Conservation (phyloP, 2,888 invertebrate genomes). For the Acleris laterana region DNA sequence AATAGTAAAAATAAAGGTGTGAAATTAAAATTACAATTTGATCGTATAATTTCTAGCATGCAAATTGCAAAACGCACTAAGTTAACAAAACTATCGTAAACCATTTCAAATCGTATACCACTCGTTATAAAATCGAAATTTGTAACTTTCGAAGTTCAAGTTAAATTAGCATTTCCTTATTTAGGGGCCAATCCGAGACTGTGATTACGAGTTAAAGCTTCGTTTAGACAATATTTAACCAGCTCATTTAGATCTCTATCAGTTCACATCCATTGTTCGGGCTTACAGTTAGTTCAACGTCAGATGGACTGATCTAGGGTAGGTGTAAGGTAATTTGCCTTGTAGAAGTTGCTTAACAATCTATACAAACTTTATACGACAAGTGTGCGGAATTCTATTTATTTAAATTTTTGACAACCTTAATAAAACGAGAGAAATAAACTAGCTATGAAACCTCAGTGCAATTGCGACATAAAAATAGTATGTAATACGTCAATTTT, state of each 20-base stretch:
- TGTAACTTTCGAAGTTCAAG: conserved; percentile 9
- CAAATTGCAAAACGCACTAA: background rate
- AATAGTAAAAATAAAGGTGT: conserved; percentile 30
- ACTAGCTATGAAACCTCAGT: too few relatives aligned
- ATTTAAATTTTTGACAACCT: too few relatives aligned
- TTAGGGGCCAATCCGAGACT: conserved; percentile 32
- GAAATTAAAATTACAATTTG: conserved; percentile 18
- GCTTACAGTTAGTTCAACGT: conserved; percentile 38
- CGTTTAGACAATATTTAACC: conserved; percentile 55
- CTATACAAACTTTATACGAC: background rate
- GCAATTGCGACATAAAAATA: too few relatives aligned
- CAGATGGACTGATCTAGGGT: conserved; percentile 32
- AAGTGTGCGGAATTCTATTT: background rate
- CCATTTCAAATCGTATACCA: conserved; percentile 5
- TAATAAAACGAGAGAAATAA: too few relatives aligned
- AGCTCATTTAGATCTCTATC: conserved; percentile 61
- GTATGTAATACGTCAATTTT: too few relatives aligned
- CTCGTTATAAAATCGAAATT: conserved; percentile 11
- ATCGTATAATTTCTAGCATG: background rate
- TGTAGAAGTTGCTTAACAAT: background rate
- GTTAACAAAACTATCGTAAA: background rate
- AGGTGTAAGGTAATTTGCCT: conserved; percentile 30
- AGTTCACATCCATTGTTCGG: conserved; percentile 55
- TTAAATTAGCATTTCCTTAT: conserved; percentile 34
- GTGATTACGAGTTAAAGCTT: conserved; percentile 44